Percentiles rank a stretch among this genome's conserved stretches.
These are phyloP conservation scores for Phalera bucephala DNA, from an alignment of 2,888 invertebrate species.

Conservation along the genomic window DNA sequence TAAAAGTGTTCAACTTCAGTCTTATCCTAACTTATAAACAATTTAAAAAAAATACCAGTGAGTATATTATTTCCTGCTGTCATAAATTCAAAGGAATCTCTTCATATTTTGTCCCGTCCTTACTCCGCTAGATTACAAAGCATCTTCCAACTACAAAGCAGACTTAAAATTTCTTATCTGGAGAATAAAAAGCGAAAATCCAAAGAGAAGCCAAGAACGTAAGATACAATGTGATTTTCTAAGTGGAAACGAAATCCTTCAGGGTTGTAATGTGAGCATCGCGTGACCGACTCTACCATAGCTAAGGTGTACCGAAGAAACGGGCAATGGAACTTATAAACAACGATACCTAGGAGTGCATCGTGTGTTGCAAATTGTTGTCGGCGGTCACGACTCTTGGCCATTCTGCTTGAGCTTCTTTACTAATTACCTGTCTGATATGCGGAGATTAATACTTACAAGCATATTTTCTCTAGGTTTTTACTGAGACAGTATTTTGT, in stretches of 20 bases:
- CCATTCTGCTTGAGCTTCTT: too few species aligned
- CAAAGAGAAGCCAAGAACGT: conserved; percentile 45
- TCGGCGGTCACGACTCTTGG: conserved; percentile 23
- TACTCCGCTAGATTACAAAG: conserved; percentile 16
- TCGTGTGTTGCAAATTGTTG: conserved; percentile 23
- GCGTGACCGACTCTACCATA: conserved; percentile 67
- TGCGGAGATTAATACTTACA: too few species aligned
- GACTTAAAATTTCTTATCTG: conserved; percentile 17
- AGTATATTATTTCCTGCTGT: too few species aligned
- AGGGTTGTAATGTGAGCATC: conserved; percentile 69
- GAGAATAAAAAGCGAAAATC: conserved; percentile 31
- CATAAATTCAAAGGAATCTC: background rate
- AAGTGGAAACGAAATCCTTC: conserved; percentile 76
- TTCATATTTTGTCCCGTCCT: background rate
- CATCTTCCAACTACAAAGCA: conserved; percentile 22
- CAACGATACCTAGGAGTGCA: conserved; percentile 35
- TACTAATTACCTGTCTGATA: too few species aligned
- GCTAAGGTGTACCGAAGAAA: conserved; percentile 44
- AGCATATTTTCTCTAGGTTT: too few species aligned
- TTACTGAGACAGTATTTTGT: too few species aligned
- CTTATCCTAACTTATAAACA: too few species aligned
- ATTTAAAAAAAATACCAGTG: too few species aligned
- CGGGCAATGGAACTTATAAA: conserved; percentile 57
- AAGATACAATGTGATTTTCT: conserved; percentile 76
- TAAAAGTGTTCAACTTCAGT: too few species aligned